These are phyloP conservation scores for Papilio xuthus DNA, from an alignment of 1,140 invertebrate genomes.

Conservation along the genomic window DNA sequence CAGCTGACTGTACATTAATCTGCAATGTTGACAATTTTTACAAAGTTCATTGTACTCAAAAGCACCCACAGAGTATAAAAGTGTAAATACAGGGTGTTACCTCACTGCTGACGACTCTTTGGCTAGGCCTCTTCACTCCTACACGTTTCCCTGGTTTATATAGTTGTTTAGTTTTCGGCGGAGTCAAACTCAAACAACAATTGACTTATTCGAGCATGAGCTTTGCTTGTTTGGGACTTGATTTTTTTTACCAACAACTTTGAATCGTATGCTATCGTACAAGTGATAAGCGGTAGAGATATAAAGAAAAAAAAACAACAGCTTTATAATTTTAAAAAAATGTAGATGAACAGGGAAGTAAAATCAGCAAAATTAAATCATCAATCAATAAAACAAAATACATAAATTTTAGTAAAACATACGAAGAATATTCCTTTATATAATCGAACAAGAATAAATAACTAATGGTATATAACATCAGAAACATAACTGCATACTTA, in stretches of 20 bases:
- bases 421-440: too few relatives aligned
- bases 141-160: slow-evolving; percentile 32
- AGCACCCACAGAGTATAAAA: neutral
- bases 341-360: too few relatives aligned
- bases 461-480: too few relatives aligned
- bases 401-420: too few relatives aligned
- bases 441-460: too few relatives aligned
- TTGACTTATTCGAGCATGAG: slow-evolving; percentile 37
- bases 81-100: slow-evolving; percentile 21
- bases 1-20: neutral
- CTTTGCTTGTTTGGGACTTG: slow-evolving; percentile 30
- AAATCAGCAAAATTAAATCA: too few relatives aligned
- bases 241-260: slow-evolving; percentile 25
- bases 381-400: too few relatives aligned
- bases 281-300: neutral
- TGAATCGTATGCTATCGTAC: slow-evolving; percentile 11
- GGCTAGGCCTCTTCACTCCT: slow-evolving; percentile 34
- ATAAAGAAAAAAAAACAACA: neutral
- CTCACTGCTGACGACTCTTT: slow-evolving; percentile 22
- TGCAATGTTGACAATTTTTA: slow-evolving; percentile 12
- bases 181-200: slow-evolving; percentile 5
- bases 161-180: slow-evolving; percentile 32
- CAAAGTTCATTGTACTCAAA: slow-evolving; percentile 25
- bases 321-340: neutral
- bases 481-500: neutral